phyloP scores from a whole-genome alignment of 2,888 invertebrate genomes.

The Beris chalybata region DNA sequence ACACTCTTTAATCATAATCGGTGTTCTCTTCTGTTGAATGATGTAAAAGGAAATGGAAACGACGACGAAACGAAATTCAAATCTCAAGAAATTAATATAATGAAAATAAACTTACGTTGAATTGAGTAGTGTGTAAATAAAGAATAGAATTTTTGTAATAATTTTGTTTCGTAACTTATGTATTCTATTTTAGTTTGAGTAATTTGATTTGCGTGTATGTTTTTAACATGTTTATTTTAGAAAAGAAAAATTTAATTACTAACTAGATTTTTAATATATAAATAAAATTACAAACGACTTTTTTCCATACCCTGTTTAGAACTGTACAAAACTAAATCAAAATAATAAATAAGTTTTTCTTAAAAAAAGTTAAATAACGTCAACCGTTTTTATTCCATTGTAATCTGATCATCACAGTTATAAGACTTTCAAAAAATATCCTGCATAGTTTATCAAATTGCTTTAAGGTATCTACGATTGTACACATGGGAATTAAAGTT shows the following conservation, averaged over 20 bases:
- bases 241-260: constrained; percentile 20
- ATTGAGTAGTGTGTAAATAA: constrained; percentile 25
- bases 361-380: not conserved
- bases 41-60: no score
- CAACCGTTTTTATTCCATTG: no score
- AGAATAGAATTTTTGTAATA: constrained; percentile 17
- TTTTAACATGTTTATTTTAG: constrained; percentile 26
- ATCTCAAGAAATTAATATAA: constrained; percentile 31
- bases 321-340: constrained; percentile 29
- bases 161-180: no score
- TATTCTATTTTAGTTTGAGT: constrained; percentile 20
- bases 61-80: no score
- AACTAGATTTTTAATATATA: no score
- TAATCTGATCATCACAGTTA: no score
- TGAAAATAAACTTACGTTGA: constrained; percentile 16
- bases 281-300: not conserved
- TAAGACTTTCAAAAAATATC: no score
- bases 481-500: no score
- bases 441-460: no score
- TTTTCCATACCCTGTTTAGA: constrained; percentile 25
- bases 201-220: constrained; percentile 27
- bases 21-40: no score
- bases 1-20: no score
- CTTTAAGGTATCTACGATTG: no score
- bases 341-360: constrained; percentile 29